Evolutionary conservation across 1,140 invertebrate species (phyloP), one percentile per base, ranked within the genome.

Genomic region (Drosophila navojoa): DNA sequence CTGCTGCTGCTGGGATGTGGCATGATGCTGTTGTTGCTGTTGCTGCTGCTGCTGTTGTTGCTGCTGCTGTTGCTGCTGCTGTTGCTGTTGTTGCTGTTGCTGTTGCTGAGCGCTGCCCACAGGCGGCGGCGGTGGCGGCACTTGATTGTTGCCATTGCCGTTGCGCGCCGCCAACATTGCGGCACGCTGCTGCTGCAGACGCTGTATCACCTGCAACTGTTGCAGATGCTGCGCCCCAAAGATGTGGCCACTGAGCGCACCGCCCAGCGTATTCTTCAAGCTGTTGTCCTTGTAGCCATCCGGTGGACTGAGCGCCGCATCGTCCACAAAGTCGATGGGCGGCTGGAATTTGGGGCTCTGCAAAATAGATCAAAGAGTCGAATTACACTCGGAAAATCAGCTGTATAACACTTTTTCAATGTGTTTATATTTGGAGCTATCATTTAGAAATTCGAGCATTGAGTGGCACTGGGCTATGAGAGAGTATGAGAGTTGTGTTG

Each of bases 231-330:
- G 94, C 44, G 94, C 93, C 15, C 93, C 94, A 80, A 94, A 94
- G 62, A 94, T 93, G 58, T 94, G 93, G 15, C 93, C 93, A 54
- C 93, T 93, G n/a, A 93, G 89, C 69, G 94, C 93, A 50, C 93
- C 93, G 40, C 93, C 93, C 74, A 94, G 82, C 75, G 93, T 89
- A 81, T 90, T 81, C 89, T 93, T 92, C 58, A 94, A 92, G 76
- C 94, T 92, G 93, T 93, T 93, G 82, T 97, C 96, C 92, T 97
- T 97, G 93, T 97, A 97, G 6, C 96, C 96, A 81, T 97, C 96
- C 9, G 96, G 96, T 52, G 96, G 96, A 86, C 96, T 97, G 5
- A 97, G 93, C 3, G 96, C 96, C n/a, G 96, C 96, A 62, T 95
- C 95, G 85, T 96, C 95, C 35, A 94, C 94, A 79, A 94, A 94